Percentiles rank a stretch among this genome's conserved stretches.
Evolutionary conservation across 2,113 vertebrate genomes (phyloP).

Genomic region (Oenanthe oenanthe): DNA sequence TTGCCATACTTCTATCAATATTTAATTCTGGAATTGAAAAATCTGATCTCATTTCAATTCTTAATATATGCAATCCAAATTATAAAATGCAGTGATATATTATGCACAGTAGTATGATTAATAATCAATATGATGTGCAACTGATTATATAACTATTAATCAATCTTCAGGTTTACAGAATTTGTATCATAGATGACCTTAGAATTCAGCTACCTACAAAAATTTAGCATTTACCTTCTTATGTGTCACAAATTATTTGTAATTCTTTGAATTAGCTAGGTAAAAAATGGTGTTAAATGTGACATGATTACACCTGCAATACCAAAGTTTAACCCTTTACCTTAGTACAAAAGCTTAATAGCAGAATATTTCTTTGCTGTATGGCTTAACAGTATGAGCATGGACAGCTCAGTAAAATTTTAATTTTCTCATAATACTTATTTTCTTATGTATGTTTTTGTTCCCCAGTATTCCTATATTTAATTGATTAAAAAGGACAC

Average conservation of each 20-base stretch:
- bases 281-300: background rate
- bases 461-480: background rate
- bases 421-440: background rate
- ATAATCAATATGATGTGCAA: background rate
- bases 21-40: background rate
- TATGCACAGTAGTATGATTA: background rate
- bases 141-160: background rate
- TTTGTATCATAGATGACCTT: background rate
- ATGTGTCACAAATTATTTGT: background rate
- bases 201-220: background rate
- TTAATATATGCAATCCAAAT: background rate
- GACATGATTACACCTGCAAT: background rate
- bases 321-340: background rate
- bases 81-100: background rate
- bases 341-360: background rate
- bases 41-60: background rate
- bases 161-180: background rate
- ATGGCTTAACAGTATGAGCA: background rate
- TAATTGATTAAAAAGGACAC: background rate
- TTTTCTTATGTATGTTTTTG: background rate
- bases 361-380: background rate
- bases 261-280: background rate
- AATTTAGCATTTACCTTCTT: background rate
- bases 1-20: background rate
- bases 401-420: background rate